Base-by-base conservation (phyloP, 2,888 invertebrate species). In the Pelosia muscerda region DNA sequence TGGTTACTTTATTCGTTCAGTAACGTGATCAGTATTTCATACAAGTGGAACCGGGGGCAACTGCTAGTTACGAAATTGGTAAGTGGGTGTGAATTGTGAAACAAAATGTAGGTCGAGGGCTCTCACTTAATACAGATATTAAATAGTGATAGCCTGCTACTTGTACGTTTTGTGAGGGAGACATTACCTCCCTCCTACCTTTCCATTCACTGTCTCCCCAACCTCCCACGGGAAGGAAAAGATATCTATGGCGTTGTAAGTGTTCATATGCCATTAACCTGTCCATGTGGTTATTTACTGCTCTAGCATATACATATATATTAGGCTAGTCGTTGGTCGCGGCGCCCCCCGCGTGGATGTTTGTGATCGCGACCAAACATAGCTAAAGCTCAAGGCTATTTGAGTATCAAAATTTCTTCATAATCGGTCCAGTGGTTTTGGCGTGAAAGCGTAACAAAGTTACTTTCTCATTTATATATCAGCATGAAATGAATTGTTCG, bases 91-190 rank as follows among this genome's bases (percentile, higher is more conserved):
- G 42, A 42, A 42, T 6, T 42, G 42, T 19, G 42, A 42, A 42
- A 42, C 2, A 19, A 31, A 42, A 42, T 42, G 42, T 42, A 42
- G 42, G 42, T 38, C 15, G 2, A 38, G 15, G 19, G 19, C 2
- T 42, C 49, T 49, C 49, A 49, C 49, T 49, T 49, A n/a, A 49
- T 49, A 49, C 49, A 19, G n/a, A 49, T n/a, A 49, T 49, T 49
- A 49, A 49, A n/a, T 49, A 49, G 49, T n/a, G n/a, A 9, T 9
- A n/a, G n/a, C 49, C 49, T 49, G 49, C 49, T 19, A 49, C n/a
- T 49, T 49, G 49, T 49, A 49, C 49, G n/a, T 49, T 49, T 49
- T 49, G 49, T 49, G 49, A 49, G 49, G 49, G 49, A 49, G 49
- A n/a, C n/a, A 49, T 49, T 49, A 49, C 9, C 49, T 49, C 19